A percentile compares a stretch with the other conserved stretches of the same genome.
These are phyloP conservation scores for Homarus gammarus DNA, from an alignment of 2,888 invertebrate genomes.

Conservation along the genomic window DNA sequence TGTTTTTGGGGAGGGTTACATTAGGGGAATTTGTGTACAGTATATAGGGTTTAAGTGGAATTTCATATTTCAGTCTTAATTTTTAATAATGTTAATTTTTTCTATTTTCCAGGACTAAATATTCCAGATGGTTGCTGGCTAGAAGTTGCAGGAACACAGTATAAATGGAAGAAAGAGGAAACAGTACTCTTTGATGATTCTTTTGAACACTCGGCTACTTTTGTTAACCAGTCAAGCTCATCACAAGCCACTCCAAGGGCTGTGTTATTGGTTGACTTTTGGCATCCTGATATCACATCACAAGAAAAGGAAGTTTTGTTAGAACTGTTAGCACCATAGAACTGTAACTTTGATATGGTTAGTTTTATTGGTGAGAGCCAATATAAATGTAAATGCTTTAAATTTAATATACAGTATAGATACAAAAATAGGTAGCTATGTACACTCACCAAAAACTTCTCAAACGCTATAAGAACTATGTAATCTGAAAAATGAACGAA, in stretches of 20 bases:
- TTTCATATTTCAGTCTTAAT: too few species aligned
- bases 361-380: too few species aligned
- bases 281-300: conserved; percentile 61
- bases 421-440: too few species aligned
- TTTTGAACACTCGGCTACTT: conserved; percentile 63
- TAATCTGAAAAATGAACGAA: too few species aligned
- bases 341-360: neutral
- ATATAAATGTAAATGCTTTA: too few species aligned
- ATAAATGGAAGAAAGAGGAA: conserved; percentile 39
- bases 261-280: conserved; percentile 61
- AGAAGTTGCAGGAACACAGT: conserved; percentile 63
- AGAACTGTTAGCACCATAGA: conserved; percentile 45
- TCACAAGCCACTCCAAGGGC: conserved; percentile 33
- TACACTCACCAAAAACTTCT: too few species aligned
- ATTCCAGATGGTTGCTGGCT: conserved; percentile 61
- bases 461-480: too few species aligned
- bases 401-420: too few species aligned
- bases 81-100: too few species aligned
- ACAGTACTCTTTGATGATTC: conserved; percentile 69
- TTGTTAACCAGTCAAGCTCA: conserved; percentile 18
- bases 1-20: too few species aligned
- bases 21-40: too few species aligned
- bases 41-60: too few species aligned
- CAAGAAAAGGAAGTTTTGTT: conserved; percentile 44
- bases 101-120: conserved; percentile 48